Base-by-base conservation (phyloP, 2,888 invertebrate genomes). In the Nipponacmea schrenckii region DNA sequence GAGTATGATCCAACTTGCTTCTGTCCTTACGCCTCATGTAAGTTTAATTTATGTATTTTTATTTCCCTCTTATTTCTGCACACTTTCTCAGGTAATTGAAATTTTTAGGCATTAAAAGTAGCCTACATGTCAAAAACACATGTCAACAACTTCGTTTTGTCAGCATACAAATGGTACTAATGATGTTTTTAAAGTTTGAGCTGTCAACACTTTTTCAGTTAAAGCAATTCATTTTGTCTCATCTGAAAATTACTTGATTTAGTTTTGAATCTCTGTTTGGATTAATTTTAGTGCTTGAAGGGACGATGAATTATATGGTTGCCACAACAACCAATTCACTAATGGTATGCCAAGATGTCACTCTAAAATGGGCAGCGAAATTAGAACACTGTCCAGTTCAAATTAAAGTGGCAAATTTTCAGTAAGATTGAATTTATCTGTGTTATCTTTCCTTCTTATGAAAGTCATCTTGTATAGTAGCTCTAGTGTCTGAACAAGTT, bases 361-460 rank as follows among this genome's bases (percentile, higher is more conserved):
- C 93, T 15, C 90, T 98, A 64, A 92, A 94, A 82, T 98, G 98
- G 98, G 94, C 95, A 1, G 95, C 97, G 39, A 95, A 95, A 87
- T 90, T 96, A 72, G 91, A 94, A 44, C 92, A 92, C 79, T 89
- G 92, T 20, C 95, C 96, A 0, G 92, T 96, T 67, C 92, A 93
- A 56, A 90, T 97, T 76, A 90, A 91, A 67, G 91, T 95, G 79
- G 94, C 93, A 70, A 93, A 93, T 87, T 91, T 96, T 62, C 92
- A 92, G 90, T 92, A 90, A 89, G 88, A 83, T 27, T 63, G 7
- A 44, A 17, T 39, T 12, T 4, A 15, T 24, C 4, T 31, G n/a
- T 70, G n/a, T 66, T n/a, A 12, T 24, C 15, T 26, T 24, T 48
- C 4, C 17, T 10, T 56, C 2, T 20, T 24, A 56, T 14, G 20